Base-by-base conservation (phyloP, 2,113 vertebrate species). In the Tachysurus vachellii region DNA sequence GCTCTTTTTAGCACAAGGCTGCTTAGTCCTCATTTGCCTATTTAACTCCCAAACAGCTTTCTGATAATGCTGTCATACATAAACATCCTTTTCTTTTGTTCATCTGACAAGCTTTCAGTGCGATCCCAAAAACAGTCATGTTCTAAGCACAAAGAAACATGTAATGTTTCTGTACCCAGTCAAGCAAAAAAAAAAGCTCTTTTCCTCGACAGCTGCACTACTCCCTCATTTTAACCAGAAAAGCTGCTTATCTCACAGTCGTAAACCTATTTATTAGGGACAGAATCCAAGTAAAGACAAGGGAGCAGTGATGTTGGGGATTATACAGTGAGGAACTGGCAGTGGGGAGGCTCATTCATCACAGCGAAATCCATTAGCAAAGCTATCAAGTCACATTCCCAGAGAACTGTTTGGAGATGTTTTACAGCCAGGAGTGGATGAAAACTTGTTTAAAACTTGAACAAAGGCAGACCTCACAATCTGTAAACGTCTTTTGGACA, bases 201-300 rank as follows among this genome's bases (percentile, higher is more conserved):
- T 28, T 76, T 50, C 70, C 23, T 28, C 3, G 28, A 53, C 44
- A 77, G 80, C 56, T 71, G 73, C 70, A 59, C 80, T 66, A 83
- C 85, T 89, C 66, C 90, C 89, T 89, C 82, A 57, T 79, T 90
- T 85, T 86, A 93, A 92, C 91, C 92, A 89, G 92, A 91, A 92
- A 96, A 95, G 94, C 92, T 88, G 93, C 94, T 95, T 95, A 95
- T 85, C 82, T 85, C 90, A 90, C 90, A 92, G 92, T 92, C 90
- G 89, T 91, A 93, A 93, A 89, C 91, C 93, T 92, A 90, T 92
- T 94, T 93, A 93, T 85, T 89, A 90, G 59, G 85, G 53, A 80
- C 90, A 86, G 42, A 91, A 90, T 88, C 88, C 86, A 80, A 91
- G 89, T 90, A 87, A 92, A 91, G 70, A 84, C 77, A 88, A 86